Evolutionary conservation across 2,888 invertebrate species (phyloP).

Genomic region (Aphrophora alni): DNA sequence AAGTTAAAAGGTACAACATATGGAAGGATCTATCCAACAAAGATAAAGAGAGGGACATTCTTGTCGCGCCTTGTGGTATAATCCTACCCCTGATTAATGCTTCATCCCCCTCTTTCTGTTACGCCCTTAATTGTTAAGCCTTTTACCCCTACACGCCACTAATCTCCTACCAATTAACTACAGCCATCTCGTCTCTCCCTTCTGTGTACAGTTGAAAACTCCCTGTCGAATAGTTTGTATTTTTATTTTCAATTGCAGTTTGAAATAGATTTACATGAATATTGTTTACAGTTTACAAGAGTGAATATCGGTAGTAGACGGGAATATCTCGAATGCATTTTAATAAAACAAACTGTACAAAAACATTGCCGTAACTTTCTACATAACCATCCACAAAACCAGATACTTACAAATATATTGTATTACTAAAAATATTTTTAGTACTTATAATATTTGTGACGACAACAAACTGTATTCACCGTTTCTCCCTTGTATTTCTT

Average conservation of each 20-base stretch:
- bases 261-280: not conserved
- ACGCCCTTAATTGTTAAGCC: slow-evolving; percentile 36
- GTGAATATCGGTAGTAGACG: too few relatives aligned
- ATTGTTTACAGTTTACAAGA: too few relatives aligned
- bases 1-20: not conserved
- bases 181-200: not conserved
- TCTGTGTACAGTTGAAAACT: not conserved
- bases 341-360: too few relatives aligned
- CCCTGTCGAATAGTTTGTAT: not conserved
- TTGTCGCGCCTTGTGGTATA: slow-evolving; percentile 25
- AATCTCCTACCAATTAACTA: not conserved
- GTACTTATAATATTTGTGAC: too few relatives aligned
- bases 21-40: not conserved
- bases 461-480: too few relatives aligned
- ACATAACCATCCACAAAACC: too few relatives aligned
- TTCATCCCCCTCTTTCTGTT: not conserved
- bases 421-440: too few relatives aligned
- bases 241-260: not conserved
- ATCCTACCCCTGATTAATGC: slow-evolving; percentile 33
- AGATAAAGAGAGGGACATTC: not conserved
- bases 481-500: too few relatives aligned
- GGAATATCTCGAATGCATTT: too few relatives aligned
- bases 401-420: too few relatives aligned
- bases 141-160: slow-evolving; percentile 32
- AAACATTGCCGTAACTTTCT: too few relatives aligned